Percentiles rank a stretch among this genome's conserved stretches.
Evolutionary conservation across 2,113 vertebrate species (phyloP).

Genomic region (Lepus timidus): DNA sequence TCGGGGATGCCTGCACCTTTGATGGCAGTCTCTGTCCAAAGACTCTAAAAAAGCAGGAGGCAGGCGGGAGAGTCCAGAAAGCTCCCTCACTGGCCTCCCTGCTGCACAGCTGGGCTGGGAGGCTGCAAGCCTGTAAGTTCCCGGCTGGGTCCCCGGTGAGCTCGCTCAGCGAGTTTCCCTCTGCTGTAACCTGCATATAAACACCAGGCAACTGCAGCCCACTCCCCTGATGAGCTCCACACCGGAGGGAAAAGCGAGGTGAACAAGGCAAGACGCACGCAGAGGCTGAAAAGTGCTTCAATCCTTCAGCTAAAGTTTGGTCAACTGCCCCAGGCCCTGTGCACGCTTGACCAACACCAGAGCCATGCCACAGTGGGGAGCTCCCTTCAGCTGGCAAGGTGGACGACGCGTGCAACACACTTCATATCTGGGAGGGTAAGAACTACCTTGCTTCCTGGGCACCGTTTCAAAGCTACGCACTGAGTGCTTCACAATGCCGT

Average conservation of each 20-base stretch:
- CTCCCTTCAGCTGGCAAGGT: background rate
- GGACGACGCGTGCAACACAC: background rate
- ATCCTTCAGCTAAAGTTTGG: background rate
- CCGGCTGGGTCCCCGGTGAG: background rate
- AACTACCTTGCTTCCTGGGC: accelerated
- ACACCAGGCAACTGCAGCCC: background rate
- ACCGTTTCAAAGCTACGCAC: background rate
- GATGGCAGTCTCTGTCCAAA: background rate
- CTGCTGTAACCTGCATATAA: background rate
- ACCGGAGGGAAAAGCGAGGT: background rate
- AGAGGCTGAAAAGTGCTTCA: background rate
- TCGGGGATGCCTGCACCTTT: background rate
- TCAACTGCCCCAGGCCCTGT: background rate
- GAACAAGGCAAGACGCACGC: background rate
- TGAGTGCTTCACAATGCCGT: background rate
- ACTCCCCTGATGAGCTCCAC: background rate
- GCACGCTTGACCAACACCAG: background rate
- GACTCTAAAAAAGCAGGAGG: background rate
- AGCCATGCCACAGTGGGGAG: background rate
- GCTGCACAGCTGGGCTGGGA: background rate
- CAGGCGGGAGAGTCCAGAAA: background rate
- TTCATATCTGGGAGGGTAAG: background rate
- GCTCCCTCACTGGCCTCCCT: accelerated
- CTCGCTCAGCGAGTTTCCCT: background rate
- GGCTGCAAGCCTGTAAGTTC: background rate